Evolutionary conservation across 2,797 vertebrate genomes (phyloP), one percentile per base, ranked within the genome.

Genomic region (Neosilurus mollespiculum): DNA sequence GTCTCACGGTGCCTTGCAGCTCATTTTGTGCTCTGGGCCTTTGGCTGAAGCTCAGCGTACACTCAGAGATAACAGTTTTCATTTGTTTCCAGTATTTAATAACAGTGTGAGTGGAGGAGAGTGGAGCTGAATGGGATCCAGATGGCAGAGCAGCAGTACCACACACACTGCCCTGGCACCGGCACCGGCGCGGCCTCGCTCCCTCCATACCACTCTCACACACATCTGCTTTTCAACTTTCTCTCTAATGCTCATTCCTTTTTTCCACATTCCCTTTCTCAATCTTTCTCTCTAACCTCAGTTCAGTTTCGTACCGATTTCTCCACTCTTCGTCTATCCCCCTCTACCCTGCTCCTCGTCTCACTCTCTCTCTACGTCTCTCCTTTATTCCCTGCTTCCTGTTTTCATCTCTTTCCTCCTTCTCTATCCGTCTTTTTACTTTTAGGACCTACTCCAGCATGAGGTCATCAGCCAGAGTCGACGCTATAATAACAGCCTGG

Each of bases 101-200:
- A 92, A 92, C 88, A 92, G 83, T 90, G 87, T 91, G 86, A 92
- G 87, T 89, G 85, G 58, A 89, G 90, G 87, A 89, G 88, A 89
- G 90, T 70, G 76, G 87, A 54, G 81, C 86, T 89, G 88, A 92
- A 94, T 92, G 86, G 86, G 88, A 94, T 94, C 90, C 94, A 95
- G 92, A 95, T 94, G 93, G 87, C 87, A 80, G 67, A 77, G 84
- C 80, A 85, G 49, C 88, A 58, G 85, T 91, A 93, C 93, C 93
- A 93, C 93, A 94, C 92, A 94, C 93, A 89, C 90, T 89, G 90
- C 20, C 88, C 92, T 92, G 92, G 92, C 91, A 92, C 86, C 49
- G 59, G 92, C 91, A 92, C 86, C 49, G 59, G 18, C 54, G 51
- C 77, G 83, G 84, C 87, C 90, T 90, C 85, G 87, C 88, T 89